phyloP scores from a whole-genome alignment of 1,140 invertebrate genomes.

The Pemphigus obesinymphae region DNA sequence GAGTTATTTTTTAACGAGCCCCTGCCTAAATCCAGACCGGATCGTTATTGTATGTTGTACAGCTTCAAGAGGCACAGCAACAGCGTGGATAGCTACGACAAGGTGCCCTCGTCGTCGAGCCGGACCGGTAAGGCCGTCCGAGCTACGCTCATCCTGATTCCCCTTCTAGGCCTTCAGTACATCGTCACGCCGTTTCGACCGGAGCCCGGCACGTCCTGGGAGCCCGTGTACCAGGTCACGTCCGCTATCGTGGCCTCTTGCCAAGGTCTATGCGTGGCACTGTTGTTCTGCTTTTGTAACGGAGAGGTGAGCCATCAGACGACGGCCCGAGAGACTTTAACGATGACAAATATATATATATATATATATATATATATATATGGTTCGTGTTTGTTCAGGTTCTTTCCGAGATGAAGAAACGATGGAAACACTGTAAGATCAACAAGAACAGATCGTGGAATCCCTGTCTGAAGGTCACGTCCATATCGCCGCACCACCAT shows the following conservation, averaged over 20 bases:
- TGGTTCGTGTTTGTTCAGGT: conserved; percentile 52
- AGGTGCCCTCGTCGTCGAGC: conserved; percentile 37
- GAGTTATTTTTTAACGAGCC: too few relatives aligned
- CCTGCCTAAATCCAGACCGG: too few relatives aligned
- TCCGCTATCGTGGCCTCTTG: conserved; percentile 80
- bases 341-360: too few relatives aligned
- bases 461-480: conserved; percentile 70
- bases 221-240: conserved; percentile 73
- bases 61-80: conserved; percentile 34
- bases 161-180: conserved; percentile 77
- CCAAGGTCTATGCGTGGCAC: conserved; percentile 83
- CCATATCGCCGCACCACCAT: conserved; percentile 58
- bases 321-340: neutral
- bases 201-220: conserved; percentile 62
- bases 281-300: conserved; percentile 93
- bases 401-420: conserved; percentile 70
- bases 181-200: conserved; percentile 84
- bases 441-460: conserved; percentile 63
- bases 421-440: conserved; percentile 67
- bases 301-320: conserved; percentile 67
- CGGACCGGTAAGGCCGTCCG: conserved; percentile 53
- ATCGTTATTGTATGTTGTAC: too few relatives aligned
- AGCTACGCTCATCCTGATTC: conserved; percentile 73
- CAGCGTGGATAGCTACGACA: conserved; percentile 26
- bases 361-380: too few relatives aligned